A percentile compares a stretch with the other conserved stretches of the same genome.
Evolutionary conservation across 1,140 invertebrate species (phyloP).

Genomic region (Tigriopus japonicus): DNA sequence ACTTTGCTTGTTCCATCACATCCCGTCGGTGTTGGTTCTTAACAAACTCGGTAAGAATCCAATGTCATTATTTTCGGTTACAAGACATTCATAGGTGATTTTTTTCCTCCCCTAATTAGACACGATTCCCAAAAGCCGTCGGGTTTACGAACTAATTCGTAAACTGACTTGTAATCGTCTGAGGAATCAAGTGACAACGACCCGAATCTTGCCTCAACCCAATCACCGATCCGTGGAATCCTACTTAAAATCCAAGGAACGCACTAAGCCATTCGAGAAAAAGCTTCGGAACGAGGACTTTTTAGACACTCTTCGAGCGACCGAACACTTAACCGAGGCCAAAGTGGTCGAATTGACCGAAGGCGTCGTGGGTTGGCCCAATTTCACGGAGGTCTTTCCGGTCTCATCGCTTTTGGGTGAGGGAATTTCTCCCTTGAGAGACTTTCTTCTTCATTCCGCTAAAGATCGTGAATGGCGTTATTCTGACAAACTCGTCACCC

Average conservation of each 20-base stretch:
- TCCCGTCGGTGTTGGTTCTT: conserved; percentile 54
- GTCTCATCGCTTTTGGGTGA: conserved; percentile 56
- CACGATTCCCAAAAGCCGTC: neutral
- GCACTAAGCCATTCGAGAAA: too few relatives aligned
- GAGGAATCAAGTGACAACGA: neutral
- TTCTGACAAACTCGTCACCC: too few relatives aligned
- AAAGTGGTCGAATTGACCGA: conserved; percentile 13
- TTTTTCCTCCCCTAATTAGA: conserved; percentile 26
- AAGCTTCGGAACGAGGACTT: too few relatives aligned
- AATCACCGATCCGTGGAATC: too few relatives aligned
- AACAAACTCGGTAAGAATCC: conserved; percentile 40
- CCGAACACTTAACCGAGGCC: too few relatives aligned
- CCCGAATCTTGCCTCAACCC: neutral
- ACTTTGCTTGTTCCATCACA: conserved; percentile 37
- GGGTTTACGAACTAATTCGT: neutral
- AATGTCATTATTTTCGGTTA: too few relatives aligned
- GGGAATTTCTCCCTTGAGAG: conserved; percentile 46
- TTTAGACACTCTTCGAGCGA: too few relatives aligned
- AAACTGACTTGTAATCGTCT: neutral
- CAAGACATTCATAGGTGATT: too few relatives aligned
- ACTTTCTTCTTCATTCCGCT: conserved; percentile 17
- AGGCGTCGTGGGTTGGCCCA: conserved; percentile 37
- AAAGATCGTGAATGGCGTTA: neutral
- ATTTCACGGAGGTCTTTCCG: conserved; percentile 68
- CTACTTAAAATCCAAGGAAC: too few relatives aligned